A percentile compares a stretch with the other conserved stretches of the same genome.
Conservation (phyloP, 1,140 invertebrate genomes). For the Megathymus violae region DNA sequence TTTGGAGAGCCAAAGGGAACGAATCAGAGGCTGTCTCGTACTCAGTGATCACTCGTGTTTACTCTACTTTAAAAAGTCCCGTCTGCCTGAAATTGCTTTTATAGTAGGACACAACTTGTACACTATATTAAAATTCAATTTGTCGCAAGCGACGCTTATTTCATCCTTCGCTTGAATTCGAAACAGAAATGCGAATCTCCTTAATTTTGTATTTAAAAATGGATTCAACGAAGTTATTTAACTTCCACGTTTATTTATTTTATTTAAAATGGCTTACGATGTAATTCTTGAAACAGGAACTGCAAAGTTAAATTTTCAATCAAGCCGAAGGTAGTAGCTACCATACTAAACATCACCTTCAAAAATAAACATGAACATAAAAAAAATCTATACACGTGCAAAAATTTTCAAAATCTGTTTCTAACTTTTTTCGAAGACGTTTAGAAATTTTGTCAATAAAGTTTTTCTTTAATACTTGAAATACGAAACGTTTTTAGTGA, state of each 20-base stretch:
- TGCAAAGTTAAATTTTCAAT: too few relatives aligned
- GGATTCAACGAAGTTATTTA: not conserved
- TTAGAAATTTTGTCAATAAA: too few relatives aligned
- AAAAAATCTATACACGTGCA: too few relatives aligned
- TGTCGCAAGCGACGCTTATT: not conserved
- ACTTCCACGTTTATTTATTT: too few relatives aligned
- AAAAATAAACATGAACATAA: too few relatives aligned
- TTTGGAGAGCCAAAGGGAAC: not conserved
- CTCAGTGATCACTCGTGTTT: not conserved
- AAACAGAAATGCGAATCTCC: not conserved
- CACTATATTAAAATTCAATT: constrained; percentile 1
- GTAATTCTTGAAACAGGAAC: too few relatives aligned
- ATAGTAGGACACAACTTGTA: not conserved
- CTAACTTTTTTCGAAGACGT: too few relatives aligned
- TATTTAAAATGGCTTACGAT: too few relatives aligned
- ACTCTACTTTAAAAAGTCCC: not conserved
- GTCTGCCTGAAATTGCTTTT: not conserved
- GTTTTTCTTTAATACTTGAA: not conserved
- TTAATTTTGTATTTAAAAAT: not conserved
- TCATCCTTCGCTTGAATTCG: not conserved
- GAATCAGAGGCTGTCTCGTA: not conserved
- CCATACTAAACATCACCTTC: too few relatives aligned
- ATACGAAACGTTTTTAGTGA: constrained; percentile 1
- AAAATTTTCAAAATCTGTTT: too few relatives aligned
- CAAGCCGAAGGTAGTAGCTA: too few relatives aligned